Evolutionary conservation across 2,797 vertebrate species (phyloP).

Genomic region (Glyptemys insculpta): DNA sequence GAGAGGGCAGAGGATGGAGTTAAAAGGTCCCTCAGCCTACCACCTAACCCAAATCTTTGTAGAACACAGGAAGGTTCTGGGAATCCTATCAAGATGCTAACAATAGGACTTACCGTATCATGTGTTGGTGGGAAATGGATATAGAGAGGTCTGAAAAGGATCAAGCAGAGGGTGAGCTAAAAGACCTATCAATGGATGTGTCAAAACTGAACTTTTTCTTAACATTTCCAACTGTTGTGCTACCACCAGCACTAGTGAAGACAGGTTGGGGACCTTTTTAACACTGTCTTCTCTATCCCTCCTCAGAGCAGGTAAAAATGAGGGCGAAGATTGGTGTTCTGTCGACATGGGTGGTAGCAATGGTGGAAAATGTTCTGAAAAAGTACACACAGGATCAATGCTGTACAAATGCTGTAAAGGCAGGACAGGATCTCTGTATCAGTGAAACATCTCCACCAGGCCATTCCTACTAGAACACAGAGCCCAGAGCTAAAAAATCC

Average conservation of each 20-base stretch:
- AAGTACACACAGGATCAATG: too few species aligned
- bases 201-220: neutral
- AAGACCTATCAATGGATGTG: neutral
- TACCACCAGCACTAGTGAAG: fast-evolving
- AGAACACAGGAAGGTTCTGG: neutral
- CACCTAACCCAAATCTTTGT: neutral
- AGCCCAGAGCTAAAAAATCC: too few species aligned
- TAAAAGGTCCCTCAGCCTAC: too few species aligned
- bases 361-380: fast-evolving
- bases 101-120: neutral
- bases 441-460: too few species aligned
- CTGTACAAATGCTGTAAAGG: neutral
- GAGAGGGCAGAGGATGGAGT: too few species aligned
- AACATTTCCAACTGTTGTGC: neutral
- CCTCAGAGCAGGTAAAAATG: too few species aligned
- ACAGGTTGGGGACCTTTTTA: too few species aligned
- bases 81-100: neutral
- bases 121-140: neutral
- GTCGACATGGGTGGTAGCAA: too few species aligned
- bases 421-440: neutral
- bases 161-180: neutral
- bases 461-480: too few species aligned
- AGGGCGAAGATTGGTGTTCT: too few species aligned
- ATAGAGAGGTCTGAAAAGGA: neutral
- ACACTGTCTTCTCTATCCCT: too few species aligned